Evolutionary conservation across 2,888 invertebrate species (phyloP).

Genomic region (Lamellibrachia columna): DNA sequence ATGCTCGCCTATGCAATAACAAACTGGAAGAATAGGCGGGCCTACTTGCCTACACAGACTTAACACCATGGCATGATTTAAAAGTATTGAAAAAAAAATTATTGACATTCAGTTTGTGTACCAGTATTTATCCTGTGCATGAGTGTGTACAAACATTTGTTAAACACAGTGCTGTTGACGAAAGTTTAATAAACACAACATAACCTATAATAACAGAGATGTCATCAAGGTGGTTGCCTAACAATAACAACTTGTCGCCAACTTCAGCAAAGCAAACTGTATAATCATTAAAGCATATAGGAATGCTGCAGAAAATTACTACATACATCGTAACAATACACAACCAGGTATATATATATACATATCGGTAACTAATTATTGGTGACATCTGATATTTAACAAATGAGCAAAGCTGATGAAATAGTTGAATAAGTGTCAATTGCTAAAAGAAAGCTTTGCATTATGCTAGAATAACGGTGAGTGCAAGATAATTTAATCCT

Average conservation of each 20-base stretch:
- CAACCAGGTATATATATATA: neutral
- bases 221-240: too few relatives aligned
- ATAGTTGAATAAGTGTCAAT: neutral
- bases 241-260: neutral
- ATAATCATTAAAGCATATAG: neutral
- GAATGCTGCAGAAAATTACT: neutral
- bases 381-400: neutral
- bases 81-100: too few relatives aligned
- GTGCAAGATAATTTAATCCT: neutral
- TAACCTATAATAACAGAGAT: too few relatives aligned
- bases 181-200: too few relatives aligned
- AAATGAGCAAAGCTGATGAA: neutral
- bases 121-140: too few relatives aligned
- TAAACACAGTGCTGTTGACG: too few relatives aligned
- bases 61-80: too few relatives aligned
- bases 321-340: neutral
- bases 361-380: neutral
- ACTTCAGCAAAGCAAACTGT: neutral
- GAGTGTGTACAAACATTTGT: too few relatives aligned
- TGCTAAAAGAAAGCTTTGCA: neutral
- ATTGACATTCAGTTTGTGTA: too few relatives aligned
- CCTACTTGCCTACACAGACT: too few relatives aligned
- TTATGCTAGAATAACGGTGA: neutral
- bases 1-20: too few relatives aligned
- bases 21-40: too few relatives aligned